Evolutionary conservation across 1,140 invertebrate species (phyloP), one percentile per base, ranked within the genome.

Genomic region (Ceratoteleas bidentatus): DNA sequence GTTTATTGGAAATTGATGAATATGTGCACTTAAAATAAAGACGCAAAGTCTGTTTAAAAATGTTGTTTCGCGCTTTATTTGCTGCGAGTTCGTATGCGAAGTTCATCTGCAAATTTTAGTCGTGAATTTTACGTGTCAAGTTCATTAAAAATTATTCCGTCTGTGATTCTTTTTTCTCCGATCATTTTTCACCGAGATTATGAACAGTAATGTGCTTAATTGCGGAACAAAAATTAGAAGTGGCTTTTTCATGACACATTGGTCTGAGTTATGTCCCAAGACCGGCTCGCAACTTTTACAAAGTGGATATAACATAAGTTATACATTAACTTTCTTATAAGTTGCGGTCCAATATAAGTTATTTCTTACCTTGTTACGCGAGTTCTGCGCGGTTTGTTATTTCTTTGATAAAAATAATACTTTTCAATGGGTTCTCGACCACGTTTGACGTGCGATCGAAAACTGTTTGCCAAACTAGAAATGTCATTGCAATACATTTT

Each of bases 301-400:
- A 64, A 6, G 53, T 72, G 33, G 32, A 62, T 72, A 61, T 47
- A 62, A 62, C 53, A 43, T 64, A 74, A 56, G 60, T 74, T 74
- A 65, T 58, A 74, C 53, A 65, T 65, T 58, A 74, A 65, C 45
- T 74, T 65, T 36, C 34, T 49, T 74, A 65, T 16, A 74, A 64
- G 43, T 74, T 73, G 43, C 43, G 58, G 15, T 65, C 38, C 54
- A 65, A 65, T 65, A 65, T 64, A 74, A 74, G 60, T 74, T 74
- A 74, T 74, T 74, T 58, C 70, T 43, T 43, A 74, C 65, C 61
- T 74, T 74, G 16, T 65, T 74, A 56, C 52, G 13, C 33, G 47
- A 62, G 57, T 72, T 72, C n/a, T 10, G 24, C 13, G 16, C 6
- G 15, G 9, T 53, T 32, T 69, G 66, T 69, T 69, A 69, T 60